A percentile compares a stretch with the other conserved stretches of the same genome.
Conservation (phyloP, 2,888 invertebrate species). For the Diaphora mendica region DNA sequence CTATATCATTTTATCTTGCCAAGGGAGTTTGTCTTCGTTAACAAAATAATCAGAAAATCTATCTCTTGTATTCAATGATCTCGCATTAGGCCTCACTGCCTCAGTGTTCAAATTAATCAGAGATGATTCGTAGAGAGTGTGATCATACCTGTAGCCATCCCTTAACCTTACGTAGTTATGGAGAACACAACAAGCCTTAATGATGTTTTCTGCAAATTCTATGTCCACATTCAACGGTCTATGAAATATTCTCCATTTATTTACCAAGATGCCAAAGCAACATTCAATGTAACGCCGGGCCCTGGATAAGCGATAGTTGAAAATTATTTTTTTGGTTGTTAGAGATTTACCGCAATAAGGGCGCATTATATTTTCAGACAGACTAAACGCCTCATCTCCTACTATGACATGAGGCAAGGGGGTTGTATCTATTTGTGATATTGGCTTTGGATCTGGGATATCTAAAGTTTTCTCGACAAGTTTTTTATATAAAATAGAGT, state of each 20-base stretch:
- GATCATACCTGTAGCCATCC: constrained; percentile 16
- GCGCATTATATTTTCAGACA: constrained; percentile 26
- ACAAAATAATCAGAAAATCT: too few relatives aligned
- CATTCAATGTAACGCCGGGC: constrained; percentile 29
- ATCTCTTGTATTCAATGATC: too few relatives aligned
- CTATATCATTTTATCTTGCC: constrained; percentile 31
- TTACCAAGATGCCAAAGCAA: constrained; percentile 24
- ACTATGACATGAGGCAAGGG: too few relatives aligned
- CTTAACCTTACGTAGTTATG: constrained; percentile 22
- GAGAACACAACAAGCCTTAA: constrained; percentile 27
- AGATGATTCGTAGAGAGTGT: constrained; percentile 8
- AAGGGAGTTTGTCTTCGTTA: not conserved
- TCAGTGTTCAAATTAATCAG: too few relatives aligned
- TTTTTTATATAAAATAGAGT: too few relatives aligned
- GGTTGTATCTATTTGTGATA: constrained; percentile 7
- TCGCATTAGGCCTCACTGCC: too few relatives aligned
- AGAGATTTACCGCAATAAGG: constrained; percentile 32
- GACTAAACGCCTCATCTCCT: constrained; percentile 21
- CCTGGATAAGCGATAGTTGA: constrained; percentile 24
- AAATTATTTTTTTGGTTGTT: constrained; percentile 11
- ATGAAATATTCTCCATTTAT: constrained; percentile 34
- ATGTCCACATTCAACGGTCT: constrained; percentile 22
- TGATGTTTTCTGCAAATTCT: constrained; percentile 26
- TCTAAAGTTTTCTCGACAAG: too few relatives aligned
- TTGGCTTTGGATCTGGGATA: too few relatives aligned